These are phyloP conservation scores for Protobothrops mucrosquamatus DNA, from an alignment of 2,113 vertebrate genomes.

Conservation along the genomic window DNA sequence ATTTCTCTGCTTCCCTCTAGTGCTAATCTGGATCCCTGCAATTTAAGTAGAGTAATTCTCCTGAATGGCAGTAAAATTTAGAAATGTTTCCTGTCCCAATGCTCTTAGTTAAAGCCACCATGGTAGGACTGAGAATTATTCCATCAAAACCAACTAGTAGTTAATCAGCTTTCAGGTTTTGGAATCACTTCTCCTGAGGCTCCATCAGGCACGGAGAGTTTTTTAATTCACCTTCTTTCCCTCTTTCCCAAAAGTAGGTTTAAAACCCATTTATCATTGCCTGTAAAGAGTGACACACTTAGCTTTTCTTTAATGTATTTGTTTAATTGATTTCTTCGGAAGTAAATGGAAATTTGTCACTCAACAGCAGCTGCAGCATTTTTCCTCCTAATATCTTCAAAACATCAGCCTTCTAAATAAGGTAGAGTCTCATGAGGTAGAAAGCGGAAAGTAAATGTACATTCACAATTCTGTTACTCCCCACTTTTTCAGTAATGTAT, in stretches of 20 bases:
- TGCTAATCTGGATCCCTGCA: neutral
- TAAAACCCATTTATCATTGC: constrained; percentile 34
- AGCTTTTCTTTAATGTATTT: constrained; percentile 48
- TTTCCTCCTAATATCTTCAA: constrained; percentile 43
- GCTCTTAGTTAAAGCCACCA: constrained; percentile 32
- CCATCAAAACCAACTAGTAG: constrained; percentile 40
- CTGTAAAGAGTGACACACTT: constrained; percentile 21
- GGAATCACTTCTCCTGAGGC: constrained; percentile 42
- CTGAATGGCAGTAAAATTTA: neutral
- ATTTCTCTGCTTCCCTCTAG: neutral
- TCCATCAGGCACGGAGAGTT: constrained; percentile 18
- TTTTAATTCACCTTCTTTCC: neutral
- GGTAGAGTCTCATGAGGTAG: constrained; percentile 52
- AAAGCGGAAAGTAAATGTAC: constrained; percentile 45
- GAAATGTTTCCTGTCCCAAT: constrained; percentile 29
- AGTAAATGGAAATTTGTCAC: constrained; percentile 56
- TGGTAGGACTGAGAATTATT: constrained; percentile 45
- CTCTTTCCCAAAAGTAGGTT: constrained; percentile 13
- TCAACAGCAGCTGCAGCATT: constrained; percentile 48
- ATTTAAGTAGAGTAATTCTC: neutral
- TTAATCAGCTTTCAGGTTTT: constrained; percentile 59
- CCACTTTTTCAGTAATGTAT: constrained; percentile 31
- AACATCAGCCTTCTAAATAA: constrained; percentile 51
- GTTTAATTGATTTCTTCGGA: constrained; percentile 58
- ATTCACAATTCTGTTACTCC: constrained; percentile 54